These are phyloP conservation scores for Cromileptes altivelis DNA, from an alignment of 2,113 vertebrate species.

Conservation along the genomic window DNA sequence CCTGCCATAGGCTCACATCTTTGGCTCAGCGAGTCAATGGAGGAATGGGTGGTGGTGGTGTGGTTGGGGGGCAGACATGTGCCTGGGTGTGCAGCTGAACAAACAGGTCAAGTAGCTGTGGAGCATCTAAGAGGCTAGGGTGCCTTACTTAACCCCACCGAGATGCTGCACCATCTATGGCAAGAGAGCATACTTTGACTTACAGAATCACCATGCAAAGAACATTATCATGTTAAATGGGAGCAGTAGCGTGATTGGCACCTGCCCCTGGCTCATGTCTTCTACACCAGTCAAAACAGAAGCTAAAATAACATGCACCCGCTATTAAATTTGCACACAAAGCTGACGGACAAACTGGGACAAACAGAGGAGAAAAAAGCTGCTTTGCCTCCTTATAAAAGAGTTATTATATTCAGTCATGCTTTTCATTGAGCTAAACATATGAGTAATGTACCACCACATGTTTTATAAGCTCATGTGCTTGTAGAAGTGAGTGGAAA, in stretches of 20 bases:
- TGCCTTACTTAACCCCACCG: conserved; percentile 57
- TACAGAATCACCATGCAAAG: background rate
- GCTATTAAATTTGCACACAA: conserved; percentile 9
- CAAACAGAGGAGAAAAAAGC: conserved; percentile 11
- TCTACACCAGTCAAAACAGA: conserved; percentile 2
- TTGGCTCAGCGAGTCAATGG: conserved; percentile 43
- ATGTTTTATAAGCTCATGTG: background rate
- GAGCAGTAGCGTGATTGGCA: background rate
- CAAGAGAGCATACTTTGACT: conserved; percentile 8
- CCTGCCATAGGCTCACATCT: conserved; percentile 43
- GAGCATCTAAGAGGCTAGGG: conserved; percentile 62
- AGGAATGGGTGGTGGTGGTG: conserved; percentile 25
- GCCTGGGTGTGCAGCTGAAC: conserved; percentile 75
- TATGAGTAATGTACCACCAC: conserved; percentile 26
- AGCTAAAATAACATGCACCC: conserved; percentile 16
- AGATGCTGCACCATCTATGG: conserved; percentile 45
- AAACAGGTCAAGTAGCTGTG: conserved; percentile 82
- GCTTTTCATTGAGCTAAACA: conserved; percentile 27
- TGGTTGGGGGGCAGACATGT: conserved; percentile 29
- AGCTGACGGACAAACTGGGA: conserved; percentile 18
- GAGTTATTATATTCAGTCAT: conserved; percentile 31
- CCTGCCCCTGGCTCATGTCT: conserved; percentile 14
- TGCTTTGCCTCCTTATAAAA: conserved; percentile 8
- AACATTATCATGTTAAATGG: background rate
- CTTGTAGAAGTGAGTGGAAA: background rate